Evolutionary conservation across 2,113 vertebrate species (phyloP).

Genomic region (Solea solea): DNA sequence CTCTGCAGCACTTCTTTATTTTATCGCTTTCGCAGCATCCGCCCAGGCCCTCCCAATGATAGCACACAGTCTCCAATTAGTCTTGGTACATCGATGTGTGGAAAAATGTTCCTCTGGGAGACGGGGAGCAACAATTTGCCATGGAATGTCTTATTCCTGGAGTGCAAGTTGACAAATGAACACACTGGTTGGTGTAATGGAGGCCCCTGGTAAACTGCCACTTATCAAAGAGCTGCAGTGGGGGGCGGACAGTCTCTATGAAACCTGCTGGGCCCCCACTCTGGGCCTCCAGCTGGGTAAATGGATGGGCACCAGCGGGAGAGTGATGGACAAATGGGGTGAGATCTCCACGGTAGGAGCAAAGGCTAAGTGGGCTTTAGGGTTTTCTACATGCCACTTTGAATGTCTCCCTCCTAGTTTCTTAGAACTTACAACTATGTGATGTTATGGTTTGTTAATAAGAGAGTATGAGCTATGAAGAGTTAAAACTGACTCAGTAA

Average conservation of each 20-base stretch:
- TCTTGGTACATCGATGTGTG: slow-evolving; percentile 55
- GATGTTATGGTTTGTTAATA: not conserved
- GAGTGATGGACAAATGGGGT: slow-evolving; percentile 49
- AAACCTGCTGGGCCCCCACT: slow-evolving; percentile 51
- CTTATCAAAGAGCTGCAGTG: slow-evolving; percentile 50
- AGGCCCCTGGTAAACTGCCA: slow-evolving; percentile 56
- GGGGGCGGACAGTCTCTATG: slow-evolving; percentile 25
- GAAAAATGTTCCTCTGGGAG: slow-evolving; percentile 53
- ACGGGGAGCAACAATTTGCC: slow-evolving; percentile 53
- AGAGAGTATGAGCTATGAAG: not conserved
- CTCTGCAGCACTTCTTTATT: slow-evolving; percentile 62
- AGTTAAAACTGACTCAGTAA: too few species aligned
- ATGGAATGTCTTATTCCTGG: slow-evolving; percentile 58
- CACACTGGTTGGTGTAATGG: slow-evolving; percentile 54
- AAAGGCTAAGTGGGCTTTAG: slow-evolving; percentile 47
- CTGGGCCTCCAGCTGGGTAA: slow-evolving; percentile 74
- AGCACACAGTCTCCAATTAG: slow-evolving; percentile 61
- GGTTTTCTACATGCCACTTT: slow-evolving; percentile 44
- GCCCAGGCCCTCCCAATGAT: slow-evolving; percentile 57
- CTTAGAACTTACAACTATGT: slow-evolving; percentile 5
- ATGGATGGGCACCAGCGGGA: slow-evolving; percentile 67
- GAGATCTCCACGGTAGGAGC: slow-evolving; percentile 45
- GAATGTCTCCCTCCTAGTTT: not conserved
- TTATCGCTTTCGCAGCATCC: slow-evolving; percentile 60
- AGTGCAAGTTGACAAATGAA: slow-evolving; percentile 62